phyloP scores from a whole-genome alignment of 37 sponge, comb jelly and placozoan genomes.

The Hexactinellida sp. region DNA sequence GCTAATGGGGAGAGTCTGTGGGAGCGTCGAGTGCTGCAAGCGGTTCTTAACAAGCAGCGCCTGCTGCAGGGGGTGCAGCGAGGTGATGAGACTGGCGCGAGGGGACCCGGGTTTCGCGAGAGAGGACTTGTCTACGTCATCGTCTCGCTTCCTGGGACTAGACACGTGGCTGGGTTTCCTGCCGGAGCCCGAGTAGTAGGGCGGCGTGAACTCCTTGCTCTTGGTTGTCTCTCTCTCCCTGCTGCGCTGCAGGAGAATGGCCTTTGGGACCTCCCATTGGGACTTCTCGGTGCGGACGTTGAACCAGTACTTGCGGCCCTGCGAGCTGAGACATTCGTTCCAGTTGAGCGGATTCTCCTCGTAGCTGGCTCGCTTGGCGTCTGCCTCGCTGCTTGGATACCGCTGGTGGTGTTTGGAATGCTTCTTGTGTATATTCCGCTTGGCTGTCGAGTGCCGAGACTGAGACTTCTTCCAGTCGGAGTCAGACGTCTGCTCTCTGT shows the following conservation, averaged over 20 bases:
- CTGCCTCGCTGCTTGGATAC: background rate
- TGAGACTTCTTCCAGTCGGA: background rate
- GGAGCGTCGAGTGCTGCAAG: background rate
- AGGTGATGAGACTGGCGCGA: background rate
- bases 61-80: background rate
- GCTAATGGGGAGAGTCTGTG: background rate
- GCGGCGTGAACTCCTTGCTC: background rate
- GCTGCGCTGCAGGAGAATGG: background rate
- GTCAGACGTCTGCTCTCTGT: background rate
- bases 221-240: background rate
- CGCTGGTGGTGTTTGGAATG: background rate
- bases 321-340: background rate
- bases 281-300: background rate
- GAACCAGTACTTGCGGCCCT: background rate
- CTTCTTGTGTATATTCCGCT: background rate
- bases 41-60: constrained; percentile 3
- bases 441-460: background rate
- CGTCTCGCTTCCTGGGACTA: background rate
- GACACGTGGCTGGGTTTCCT: background rate
- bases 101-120: background rate
- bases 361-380: constrained; percentile 3
- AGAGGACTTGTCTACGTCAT: background rate
- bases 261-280: background rate
- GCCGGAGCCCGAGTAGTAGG: background rate
- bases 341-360: constrained; percentile 3